Evolutionary conservation across 1,140 invertebrate genomes (phyloP).

Genomic region (Drosophila tropicalis): DNA sequence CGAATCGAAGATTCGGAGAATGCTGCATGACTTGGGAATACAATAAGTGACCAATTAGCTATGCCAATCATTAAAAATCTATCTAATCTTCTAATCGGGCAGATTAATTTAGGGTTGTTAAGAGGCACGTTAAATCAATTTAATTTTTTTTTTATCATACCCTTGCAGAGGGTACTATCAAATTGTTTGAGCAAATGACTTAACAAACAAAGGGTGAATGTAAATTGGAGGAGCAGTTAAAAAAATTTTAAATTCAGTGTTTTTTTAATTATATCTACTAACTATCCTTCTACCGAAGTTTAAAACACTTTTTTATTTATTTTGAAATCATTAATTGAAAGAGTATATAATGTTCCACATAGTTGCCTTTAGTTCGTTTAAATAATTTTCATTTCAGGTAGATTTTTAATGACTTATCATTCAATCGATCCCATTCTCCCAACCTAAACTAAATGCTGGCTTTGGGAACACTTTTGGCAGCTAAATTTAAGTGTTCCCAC

Average conservation of each 20-base stretch:
- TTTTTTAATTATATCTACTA: too few species aligned
- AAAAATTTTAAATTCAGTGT: too few species aligned
- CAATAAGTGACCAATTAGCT: slow-evolving; percentile 38
- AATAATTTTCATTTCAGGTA: not conserved
- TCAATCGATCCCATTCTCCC: not conserved
- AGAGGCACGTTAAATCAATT: slow-evolving; percentile 17
- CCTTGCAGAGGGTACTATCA: too few species aligned
- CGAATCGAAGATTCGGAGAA: slow-evolving; percentile 24
- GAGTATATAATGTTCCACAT: too few species aligned
- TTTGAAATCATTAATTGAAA: too few species aligned
- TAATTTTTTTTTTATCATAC: not conserved
- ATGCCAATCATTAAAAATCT: slow-evolving; percentile 9
- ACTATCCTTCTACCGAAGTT: too few species aligned
- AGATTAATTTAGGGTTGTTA: not conserved
- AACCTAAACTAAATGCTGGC: not conserved
- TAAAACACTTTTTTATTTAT: too few species aligned
- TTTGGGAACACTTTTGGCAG: not conserved
- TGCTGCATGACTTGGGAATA: slow-evolving; percentile 22
- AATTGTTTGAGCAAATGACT: too few species aligned
- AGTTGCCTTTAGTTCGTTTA: too few species aligned
- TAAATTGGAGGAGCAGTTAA: too few species aligned
- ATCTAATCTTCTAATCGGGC: not conserved
- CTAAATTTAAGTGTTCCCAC: not conserved
- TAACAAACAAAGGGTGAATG: too few species aligned
- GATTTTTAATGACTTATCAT: not conserved